Evolutionary conservation across 2,888 invertebrate genomes (phyloP).

Genomic region (Abrostola triplasia): DNA sequence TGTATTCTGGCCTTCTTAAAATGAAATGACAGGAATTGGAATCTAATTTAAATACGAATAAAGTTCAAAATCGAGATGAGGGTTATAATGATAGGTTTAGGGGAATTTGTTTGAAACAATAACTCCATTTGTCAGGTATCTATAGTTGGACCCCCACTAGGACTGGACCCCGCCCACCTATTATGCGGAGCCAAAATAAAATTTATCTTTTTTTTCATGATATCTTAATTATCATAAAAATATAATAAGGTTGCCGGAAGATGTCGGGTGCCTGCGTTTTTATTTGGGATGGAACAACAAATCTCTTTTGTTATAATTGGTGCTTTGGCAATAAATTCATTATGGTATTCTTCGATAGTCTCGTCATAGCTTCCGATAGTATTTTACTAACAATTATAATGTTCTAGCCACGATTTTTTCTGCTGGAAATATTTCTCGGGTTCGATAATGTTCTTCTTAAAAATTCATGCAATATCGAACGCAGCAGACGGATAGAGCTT

Average conservation of each 20-base stretch:
- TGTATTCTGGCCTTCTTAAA: conserved; percentile 9
- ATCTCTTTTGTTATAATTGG: conserved; percentile 40
- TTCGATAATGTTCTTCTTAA: background rate
- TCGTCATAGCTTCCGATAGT: conserved; percentile 1
- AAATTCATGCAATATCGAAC: background rate
- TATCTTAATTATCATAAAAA: conserved; percentile 70
- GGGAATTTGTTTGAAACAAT: conserved; percentile 59
- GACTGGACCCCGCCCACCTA: conserved; percentile 62
- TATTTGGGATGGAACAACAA: conserved; percentile 35
- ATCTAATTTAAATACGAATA: background rate
- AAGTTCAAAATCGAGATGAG: conserved; percentile 9
- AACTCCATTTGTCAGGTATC: conserved; percentile 81
- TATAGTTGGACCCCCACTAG: conserved; percentile 68
- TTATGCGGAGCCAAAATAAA: conserved; percentile 60
- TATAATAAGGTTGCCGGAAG: conserved; percentile 57
- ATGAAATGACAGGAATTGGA: conserved; percentile 12
- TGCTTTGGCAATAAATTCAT: conserved; percentile 29
- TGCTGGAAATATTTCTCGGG: background rate
- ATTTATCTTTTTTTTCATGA: conserved; percentile 55
- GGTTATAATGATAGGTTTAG: background rate
- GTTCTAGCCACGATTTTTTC: no score
- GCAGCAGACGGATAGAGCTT: background rate
- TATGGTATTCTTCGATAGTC: conserved; percentile 12
- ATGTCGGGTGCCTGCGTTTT: conserved; percentile 44
- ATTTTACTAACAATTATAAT: background rate